These are phyloP conservation scores for Mylabris phalerata DNA, from an alignment of 1,140 invertebrate genomes.

Conservation along the genomic window DNA sequence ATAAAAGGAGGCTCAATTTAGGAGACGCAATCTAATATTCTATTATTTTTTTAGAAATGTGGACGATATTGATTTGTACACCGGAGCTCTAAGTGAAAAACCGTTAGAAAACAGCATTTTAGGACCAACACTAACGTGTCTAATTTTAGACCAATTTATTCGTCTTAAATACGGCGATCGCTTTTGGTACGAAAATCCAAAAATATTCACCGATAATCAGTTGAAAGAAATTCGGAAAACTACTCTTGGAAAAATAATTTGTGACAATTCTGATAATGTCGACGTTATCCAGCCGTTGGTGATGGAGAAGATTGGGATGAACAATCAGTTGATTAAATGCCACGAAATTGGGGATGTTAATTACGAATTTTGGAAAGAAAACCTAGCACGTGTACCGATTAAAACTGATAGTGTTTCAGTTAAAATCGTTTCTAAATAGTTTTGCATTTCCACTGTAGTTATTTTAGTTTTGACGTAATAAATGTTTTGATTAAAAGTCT, in stretches of 20 bases:
- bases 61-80: constrained; percentile 83
- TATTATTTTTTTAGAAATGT: constrained; percentile 49
- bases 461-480: too few species aligned
- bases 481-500: too few species aligned
- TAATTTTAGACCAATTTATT: constrained; percentile 80
- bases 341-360: constrained; percentile 49
- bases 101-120: constrained; percentile 61
- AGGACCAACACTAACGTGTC: constrained; percentile 78
- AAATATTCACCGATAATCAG: constrained; percentile 72
- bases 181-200: constrained; percentile 77
- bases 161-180: constrained; percentile 72
- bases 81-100: constrained; percentile 72
- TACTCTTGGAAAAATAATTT: constrained; percentile 77
- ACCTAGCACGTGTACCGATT: constrained; percentile 2
- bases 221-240: constrained; percentile 77
- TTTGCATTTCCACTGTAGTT: too few species aligned
- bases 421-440: too few species aligned
- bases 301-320: constrained; percentile 55
- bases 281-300: constrained; percentile 66
- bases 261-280: constrained; percentile 77
- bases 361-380: constrained; percentile 54
- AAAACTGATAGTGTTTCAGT: too few species aligned
- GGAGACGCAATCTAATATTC: background rate
- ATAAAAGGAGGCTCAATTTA: background rate
- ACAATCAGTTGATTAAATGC: constrained; percentile 60